Base-by-base conservation (phyloP, 2,797 vertebrate genomes). In the Synanceia verrucosa region DNA sequence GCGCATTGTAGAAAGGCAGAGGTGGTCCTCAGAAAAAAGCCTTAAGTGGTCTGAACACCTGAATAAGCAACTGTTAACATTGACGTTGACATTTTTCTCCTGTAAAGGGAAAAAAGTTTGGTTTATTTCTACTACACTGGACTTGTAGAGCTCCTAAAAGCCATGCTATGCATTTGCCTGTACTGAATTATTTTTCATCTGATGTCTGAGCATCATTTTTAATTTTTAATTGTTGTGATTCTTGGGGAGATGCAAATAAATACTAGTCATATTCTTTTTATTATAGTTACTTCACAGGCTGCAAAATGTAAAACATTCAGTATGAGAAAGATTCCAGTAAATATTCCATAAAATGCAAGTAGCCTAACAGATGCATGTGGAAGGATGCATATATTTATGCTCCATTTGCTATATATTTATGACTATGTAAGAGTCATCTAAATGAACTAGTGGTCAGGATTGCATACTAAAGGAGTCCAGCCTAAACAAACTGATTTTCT, bases 331-430 rank as follows among this genome's bases (percentile, higher is more conserved):
- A 47, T 13, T 21, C 11, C 4, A 43, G 26, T 5, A 43, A 50
- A 50, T n/a, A n/a, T n/a, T n/a, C n/a, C 10, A 11, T 41, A n/a
- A 11, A 13, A 50, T 16, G 6, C 12, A 36, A 51, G 26, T 43
- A 44, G 48, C 39, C n/a, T n/a, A 63, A 50, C 70, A 68, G 55
- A 29, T 65, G 43, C 4, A 24, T 31, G 68, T 62, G 64, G 76
- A 64, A 62, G 60, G 56, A 53, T 58, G 36, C 67, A 61, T 60
- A 61, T 62, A 55, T 33, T 68, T 33, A 65, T 37, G 13, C 12
- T 48, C n/a, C 12, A 23, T 66, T 43, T 43, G 39, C 19, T 44
- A 28, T 33, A 18, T 69, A 13, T 9, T 43, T 33, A 9, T 28
- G 14, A 39, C 21, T 11, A 57, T 64, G n/a, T 41, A 21, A 19